Conservation (phyloP, 2,113 vertebrate species). For the Halichoeres trimaculatus region DNA sequence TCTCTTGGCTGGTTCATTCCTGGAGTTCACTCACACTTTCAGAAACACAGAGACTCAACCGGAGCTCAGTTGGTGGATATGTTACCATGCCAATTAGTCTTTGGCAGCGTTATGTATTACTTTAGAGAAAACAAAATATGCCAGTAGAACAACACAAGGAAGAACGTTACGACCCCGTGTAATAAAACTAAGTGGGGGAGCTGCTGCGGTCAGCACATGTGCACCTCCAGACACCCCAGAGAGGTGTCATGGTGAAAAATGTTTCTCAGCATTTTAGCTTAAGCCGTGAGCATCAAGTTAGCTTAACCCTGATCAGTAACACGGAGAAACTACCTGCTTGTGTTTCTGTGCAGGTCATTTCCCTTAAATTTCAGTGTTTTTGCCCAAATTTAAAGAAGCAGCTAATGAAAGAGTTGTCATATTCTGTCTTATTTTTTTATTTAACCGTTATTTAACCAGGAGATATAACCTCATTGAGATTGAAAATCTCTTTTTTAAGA, state of each 20-base stretch:
- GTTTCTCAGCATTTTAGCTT: slow-evolving; percentile 64
- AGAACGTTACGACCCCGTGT: slow-evolving; percentile 58
- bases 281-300: slow-evolving; percentile 46
- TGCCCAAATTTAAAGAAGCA: not conserved
- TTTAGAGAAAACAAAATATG: slow-evolving; percentile 12
- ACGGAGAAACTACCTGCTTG: not conserved
- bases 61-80: slow-evolving; percentile 42
- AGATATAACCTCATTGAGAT: too few relatives aligned
- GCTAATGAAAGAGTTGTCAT: slow-evolving; percentile 6
- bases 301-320: slow-evolving; percentile 26
- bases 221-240: slow-evolving; percentile 63
- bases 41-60: not conserved
- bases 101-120: slow-evolving; percentile 34
- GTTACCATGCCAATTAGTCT: slow-evolving; percentile 41
- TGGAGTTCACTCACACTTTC: slow-evolving; percentile 25
- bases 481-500: too few relatives aligned
- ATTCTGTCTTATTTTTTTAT: too few relatives aligned
- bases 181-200: slow-evolving; percentile 75
- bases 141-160: slow-evolving; percentile 57
- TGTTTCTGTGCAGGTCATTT: slow-evolving; percentile 1
- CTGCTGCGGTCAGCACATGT: slow-evolving; percentile 63
- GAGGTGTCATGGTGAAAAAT: slow-evolving; percentile 60
- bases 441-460: too few relatives aligned
- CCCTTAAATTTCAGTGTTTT: not conserved
- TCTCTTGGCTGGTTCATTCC: slow-evolving; percentile 39